Evolutionary conservation across 2,888 invertebrate genomes (phyloP).

Genomic region (Melanophora roralis): DNA sequence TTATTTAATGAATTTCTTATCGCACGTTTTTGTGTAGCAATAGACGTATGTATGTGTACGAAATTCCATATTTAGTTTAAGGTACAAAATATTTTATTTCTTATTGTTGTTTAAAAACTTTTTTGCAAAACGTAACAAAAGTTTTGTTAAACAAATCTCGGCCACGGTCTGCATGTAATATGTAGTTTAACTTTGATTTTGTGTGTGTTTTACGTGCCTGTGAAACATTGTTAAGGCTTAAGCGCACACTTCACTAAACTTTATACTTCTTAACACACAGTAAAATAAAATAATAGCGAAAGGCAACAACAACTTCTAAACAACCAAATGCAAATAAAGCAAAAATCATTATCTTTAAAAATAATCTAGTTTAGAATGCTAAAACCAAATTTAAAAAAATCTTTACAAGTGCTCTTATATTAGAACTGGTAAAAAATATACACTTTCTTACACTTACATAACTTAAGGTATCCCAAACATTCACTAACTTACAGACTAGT

Average conservation of each 20-base stretch:
- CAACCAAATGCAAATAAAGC: constrained; percentile 56
- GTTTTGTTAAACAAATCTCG: constrained; percentile 13
- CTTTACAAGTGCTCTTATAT: constrained; percentile 12
- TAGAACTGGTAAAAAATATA: too few species aligned
- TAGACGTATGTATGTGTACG: neutral
- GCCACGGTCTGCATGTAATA: neutral
- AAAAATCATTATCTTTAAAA: constrained; percentile 59
- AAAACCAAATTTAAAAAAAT: neutral
- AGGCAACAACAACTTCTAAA: neutral
- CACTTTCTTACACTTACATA: neutral
- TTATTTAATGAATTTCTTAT: neutral
- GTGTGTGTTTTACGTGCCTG: constrained; percentile 34
- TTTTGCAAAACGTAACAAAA: neutral
- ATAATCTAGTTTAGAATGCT: constrained; percentile 39
- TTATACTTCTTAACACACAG: neutral
- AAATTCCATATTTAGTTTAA: neutral
- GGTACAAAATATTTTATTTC: neutral
- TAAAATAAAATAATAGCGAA: constrained; percentile 1
- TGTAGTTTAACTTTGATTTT: constrained; percentile 32
- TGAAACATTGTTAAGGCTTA: constrained; percentile 32
- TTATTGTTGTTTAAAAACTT: neutral
- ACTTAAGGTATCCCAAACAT: neutral
- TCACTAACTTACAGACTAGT: neutral
- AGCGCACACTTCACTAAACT: neutral
- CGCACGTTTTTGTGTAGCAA: neutral